Conservation (phyloP, 2,888 invertebrate genomes). For the Cloeon dipterum region DNA sequence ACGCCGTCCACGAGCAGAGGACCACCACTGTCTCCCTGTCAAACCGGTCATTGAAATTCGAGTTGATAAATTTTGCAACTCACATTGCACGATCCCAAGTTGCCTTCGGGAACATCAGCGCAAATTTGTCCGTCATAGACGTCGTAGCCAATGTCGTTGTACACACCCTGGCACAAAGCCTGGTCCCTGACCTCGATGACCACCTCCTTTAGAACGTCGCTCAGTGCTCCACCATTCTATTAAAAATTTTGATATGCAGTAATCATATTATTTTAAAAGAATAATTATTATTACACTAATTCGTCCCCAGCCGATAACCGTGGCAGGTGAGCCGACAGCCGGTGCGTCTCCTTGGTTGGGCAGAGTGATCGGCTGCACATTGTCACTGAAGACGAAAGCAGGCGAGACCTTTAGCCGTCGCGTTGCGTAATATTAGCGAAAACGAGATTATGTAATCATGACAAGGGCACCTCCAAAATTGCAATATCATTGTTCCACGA, state of each 20-base stretch:
- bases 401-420: neutral
- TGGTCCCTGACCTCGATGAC: conserved; percentile 5
- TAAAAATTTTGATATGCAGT: too few relatives aligned
- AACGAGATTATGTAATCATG: too few relatives aligned
- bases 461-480: conserved; percentile 5
- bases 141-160: conserved; percentile 4
- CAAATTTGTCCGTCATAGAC: conserved; percentile 7
- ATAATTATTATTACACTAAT: too few relatives aligned
- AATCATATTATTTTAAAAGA: too few relatives aligned
- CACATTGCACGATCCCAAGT: conserved; percentile 7
- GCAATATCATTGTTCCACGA: conserved; percentile 5
- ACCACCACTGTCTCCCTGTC: conserved; percentile 7
- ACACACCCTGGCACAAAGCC: conserved; percentile 3
- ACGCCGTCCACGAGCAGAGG: conserved; percentile 5
- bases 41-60: too few relatives aligned
- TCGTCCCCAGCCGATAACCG: neutral
- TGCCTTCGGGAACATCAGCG: conserved; percentile 5
- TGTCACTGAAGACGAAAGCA: neutral
- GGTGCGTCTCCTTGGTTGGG: neutral
- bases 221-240: conserved; percentile 3
- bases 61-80: too few relatives aligned
- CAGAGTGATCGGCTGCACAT: neutral
- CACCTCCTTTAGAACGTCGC: conserved; percentile 5
- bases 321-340: neutral
- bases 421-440: too few relatives aligned